phyloP scores from a whole-genome alignment of 2,113 vertebrate species.

The Scomber colias region DNA sequence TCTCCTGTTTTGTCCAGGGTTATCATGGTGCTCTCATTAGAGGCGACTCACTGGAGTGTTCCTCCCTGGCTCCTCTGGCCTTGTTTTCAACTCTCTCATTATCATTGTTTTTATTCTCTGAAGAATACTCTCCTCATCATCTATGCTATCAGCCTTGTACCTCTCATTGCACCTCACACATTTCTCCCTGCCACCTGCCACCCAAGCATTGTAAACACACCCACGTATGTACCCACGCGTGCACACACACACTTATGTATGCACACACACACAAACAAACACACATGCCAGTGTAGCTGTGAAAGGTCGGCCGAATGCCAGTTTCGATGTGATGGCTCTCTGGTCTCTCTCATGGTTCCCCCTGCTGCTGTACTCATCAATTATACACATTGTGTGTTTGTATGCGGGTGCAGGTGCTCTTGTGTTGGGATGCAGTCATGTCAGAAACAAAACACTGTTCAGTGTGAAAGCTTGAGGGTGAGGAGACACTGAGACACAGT shows the following conservation, averaged over 20 bases:
- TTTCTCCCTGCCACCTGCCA: constrained; percentile 55
- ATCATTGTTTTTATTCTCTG: constrained; percentile 41
- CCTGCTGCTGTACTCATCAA: constrained; percentile 75
- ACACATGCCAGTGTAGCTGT: constrained; percentile 33
- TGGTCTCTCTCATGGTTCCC: constrained; percentile 57
- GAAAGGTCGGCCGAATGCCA: constrained; percentile 75
- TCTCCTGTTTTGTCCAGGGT: constrained; percentile 6
- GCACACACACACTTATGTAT: background rate
- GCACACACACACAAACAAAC: constrained; percentile 5
- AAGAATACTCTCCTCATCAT: constrained; percentile 42
- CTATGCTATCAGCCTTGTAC: constrained; percentile 8
- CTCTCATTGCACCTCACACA: constrained; percentile 33
- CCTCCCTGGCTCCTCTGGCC: background rate
- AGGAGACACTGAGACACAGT: constrained; percentile 15
- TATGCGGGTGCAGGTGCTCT: background rate
- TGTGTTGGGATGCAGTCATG: constrained; percentile 21
- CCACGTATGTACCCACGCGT: constrained; percentile 17
- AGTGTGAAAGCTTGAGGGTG: constrained; percentile 19
- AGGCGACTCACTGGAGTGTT: constrained; percentile 21
- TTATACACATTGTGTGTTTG: constrained; percentile 65
- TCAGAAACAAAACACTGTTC: constrained; percentile 24
- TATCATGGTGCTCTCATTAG: constrained; percentile 22
- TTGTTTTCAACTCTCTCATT: constrained; percentile 30
- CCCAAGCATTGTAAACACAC: constrained; percentile 36
- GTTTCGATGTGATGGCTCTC: constrained; percentile 46